Evolutionary conservation across 53 echinoderm and acorn worm species (phyloP), one percentile per base, ranked within the genome.

Genomic region (Paelopatides confundens): DNA sequence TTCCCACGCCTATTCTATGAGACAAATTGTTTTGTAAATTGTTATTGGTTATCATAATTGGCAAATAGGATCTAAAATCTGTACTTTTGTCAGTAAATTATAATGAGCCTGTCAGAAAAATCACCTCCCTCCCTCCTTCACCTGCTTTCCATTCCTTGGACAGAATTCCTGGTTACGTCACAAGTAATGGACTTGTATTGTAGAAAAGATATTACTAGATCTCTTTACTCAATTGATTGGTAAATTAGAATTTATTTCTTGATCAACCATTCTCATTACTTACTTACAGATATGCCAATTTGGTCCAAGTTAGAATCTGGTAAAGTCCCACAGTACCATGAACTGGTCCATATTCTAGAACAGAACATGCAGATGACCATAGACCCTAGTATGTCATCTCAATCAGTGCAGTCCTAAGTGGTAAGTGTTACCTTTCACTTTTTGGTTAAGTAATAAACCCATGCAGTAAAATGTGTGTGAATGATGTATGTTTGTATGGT

Each of bases 291-390:
- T 77, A 95, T 99, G 94, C 99, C 95, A 35, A 90, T 99, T 21
- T 99, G 99, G 99, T 95, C 95, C 86, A 99, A 99, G 88, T 81
- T 99, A 15, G 95, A 99, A 86, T 99, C 99, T 17, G 99, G 98
- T 17, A 95, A 95, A 87, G 95, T 99, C 21, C 99, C 99, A 53
- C 88, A 93, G 31, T 91, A 82, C 65, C 92, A 92, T 51, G 99
- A 99, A 49, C 88, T 99, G 26, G 90, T 99, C 64, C 92, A 92
- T 31, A 99, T 99, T 35, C 87, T 99, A n/a, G 99, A 99, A 86
- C 95, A 93, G 85, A 95, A 89, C 43, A 95, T 99, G 95, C 95
- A 99, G 65, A 89, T 99, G 86, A 94, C 37, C 65, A 62, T 83
- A n/a, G 65, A 83, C 40, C 63, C 63, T 24, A 83, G 37, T 47